Conservation (phyloP, 2,113 vertebrate species). For the Prunella himalayana region DNA sequence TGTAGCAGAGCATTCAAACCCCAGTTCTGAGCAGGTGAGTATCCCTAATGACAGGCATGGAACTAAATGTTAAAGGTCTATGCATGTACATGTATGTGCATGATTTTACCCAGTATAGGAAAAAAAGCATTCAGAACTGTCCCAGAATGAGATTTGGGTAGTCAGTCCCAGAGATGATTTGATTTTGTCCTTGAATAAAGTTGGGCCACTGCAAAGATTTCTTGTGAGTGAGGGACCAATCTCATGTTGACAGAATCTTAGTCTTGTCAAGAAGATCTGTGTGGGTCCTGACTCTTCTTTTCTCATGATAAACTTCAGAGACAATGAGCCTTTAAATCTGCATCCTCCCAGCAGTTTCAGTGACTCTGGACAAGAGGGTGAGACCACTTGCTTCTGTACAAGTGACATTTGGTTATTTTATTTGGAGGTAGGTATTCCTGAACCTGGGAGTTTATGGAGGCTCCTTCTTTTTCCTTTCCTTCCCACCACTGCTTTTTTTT, state of each 20-base stretch:
- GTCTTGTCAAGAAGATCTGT: not conserved
- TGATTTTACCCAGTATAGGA: not conserved
- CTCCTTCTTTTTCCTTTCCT: not conserved
- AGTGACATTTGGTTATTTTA: not conserved
- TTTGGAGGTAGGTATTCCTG: not conserved
- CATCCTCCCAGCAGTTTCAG: not conserved
- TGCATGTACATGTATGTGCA: accelerated
- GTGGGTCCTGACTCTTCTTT: not conserved
- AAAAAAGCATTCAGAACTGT: not conserved
- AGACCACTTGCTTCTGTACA: not conserved
- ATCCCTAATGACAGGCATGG: not conserved
- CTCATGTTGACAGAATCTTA: not conserved
- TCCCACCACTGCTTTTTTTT: not conserved
- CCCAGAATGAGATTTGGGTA: not conserved
- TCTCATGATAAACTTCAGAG: not conserved
- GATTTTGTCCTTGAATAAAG: not conserved
- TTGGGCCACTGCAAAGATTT: accelerated
- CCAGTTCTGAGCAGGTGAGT: not conserved
- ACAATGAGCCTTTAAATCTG: not conserved
- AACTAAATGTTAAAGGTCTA: not conserved
- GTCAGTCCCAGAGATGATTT: not conserved
- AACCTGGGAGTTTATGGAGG: not conserved
- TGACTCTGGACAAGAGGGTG: not conserved
- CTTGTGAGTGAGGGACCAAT: not conserved
- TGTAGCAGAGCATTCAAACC: not conserved